Conservation (phyloP, 2,888 invertebrate genomes). For the Melinaea menophilus region DNA sequence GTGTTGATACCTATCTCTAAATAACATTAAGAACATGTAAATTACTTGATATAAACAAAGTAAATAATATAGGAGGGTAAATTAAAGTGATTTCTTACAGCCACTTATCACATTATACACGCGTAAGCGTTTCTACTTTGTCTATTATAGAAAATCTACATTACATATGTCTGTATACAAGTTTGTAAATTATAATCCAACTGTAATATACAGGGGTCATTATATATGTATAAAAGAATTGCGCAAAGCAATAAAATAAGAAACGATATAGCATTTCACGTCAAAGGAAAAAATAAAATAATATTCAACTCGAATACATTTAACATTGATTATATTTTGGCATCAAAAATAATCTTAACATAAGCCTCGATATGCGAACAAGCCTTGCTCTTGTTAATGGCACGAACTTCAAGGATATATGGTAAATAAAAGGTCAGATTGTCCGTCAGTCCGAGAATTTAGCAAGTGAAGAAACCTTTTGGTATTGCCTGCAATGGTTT, state of each 20-base stretch:
- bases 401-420: conserved; percentile 28
- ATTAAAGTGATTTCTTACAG: conserved; percentile 67
- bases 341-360: conserved; percentile 68
- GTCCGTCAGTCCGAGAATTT: neutral
- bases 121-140: conserved; percentile 58
- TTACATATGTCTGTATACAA: conserved; percentile 66
- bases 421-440: conserved; percentile 1
- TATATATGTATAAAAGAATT: conserved; percentile 46
- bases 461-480: neutral
- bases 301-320: conserved; percentile 5
- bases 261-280: conserved; percentile 52
- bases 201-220: conserved; percentile 57
- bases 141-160: conserved; percentile 76
- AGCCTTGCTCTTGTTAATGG: conserved; percentile 46
- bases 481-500: conserved; percentile 37
- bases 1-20: conserved; percentile 58
- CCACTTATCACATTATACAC: conserved; percentile 75
- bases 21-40: conserved; percentile 40
- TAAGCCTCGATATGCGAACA: conserved; percentile 61
- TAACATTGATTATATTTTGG: conserved; percentile 55
- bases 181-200: conserved; percentile 59
- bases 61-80: conserved; percentile 42
- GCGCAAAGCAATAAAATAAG: conserved; percentile 53
- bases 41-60: conserved; percentile 11
- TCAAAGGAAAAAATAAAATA: conserved; percentile 40